A percentile compares a stretch with the other conserved stretches of the same genome.
These are phyloP conservation scores for Penaeus monodon DNA, from an alignment of 2,888 invertebrate species.

Conservation along the genomic window DNA sequence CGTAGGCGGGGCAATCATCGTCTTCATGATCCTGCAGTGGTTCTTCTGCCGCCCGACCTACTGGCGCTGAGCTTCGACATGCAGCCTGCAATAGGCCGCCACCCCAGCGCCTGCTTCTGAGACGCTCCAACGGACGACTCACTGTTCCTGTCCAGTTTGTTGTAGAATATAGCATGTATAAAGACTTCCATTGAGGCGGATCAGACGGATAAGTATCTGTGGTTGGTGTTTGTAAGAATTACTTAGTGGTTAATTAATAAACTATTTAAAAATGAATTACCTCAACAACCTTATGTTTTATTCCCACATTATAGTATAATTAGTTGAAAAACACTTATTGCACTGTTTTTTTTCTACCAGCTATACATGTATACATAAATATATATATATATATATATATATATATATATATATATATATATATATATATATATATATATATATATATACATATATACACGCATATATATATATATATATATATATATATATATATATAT, in stretches of 20 bases:
- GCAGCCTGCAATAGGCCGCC: no score
- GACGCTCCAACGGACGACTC: not conserved
- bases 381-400: not conserved
- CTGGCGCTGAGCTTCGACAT: not conserved
- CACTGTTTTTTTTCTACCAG: no score
- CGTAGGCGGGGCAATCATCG: slow-evolving; percentile 35
- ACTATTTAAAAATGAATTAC: not conserved
- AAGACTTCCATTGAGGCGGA: not conserved
- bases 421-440: slow-evolving; percentile 24
- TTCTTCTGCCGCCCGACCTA: slow-evolving; percentile 38
- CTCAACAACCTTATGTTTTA: not conserved
- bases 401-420: slow-evolving; percentile 1
- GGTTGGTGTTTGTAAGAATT: not conserved
- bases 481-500: slow-evolving; percentile 32
- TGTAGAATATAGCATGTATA: no score
- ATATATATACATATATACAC: slow-evolving; percentile 32
- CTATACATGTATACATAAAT: not conserved
- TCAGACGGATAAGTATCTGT: not conserved
- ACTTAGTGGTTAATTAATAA: not conserved
- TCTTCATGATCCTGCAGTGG: slow-evolving; percentile 45
- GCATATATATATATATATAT: slow-evolving; percentile 21
- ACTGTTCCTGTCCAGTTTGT: no score
- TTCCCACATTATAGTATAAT: not conserved
- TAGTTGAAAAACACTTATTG: no score
- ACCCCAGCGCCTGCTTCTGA: not conserved